Percentiles rank a stretch among this genome's conserved stretches.
Evolutionary conservation across 1,140 invertebrate species (phyloP).

Genomic region (Drosophila hydei): DNA sequence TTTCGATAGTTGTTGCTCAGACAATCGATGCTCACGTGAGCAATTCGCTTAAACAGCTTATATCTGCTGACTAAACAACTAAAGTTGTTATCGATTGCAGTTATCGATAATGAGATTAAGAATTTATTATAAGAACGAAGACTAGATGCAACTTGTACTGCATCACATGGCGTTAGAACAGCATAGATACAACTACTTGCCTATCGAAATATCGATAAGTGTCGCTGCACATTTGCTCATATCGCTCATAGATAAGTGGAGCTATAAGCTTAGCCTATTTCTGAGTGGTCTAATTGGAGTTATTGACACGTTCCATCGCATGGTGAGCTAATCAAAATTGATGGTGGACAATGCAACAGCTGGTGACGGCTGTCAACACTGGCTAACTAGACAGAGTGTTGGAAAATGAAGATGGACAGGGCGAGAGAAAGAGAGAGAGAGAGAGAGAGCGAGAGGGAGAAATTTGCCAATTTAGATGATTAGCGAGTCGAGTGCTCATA

Average conservation of each 20-base stretch:
- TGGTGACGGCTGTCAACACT: conserved; percentile 69
- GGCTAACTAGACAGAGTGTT: conserved; percentile 21
- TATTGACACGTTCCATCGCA: conserved; percentile 41
- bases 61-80: too few relatives aligned
- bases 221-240: neutral
- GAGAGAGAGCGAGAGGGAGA: conserved; percentile 3
- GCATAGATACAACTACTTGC: neutral
- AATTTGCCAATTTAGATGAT: conserved; percentile 65
- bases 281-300: conserved; percentile 58
- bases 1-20: too few relatives aligned
- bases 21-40: too few relatives aligned
- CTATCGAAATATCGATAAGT: conserved; percentile 19
- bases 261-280: neutral
- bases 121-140: too few relatives aligned
- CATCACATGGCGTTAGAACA: too few relatives aligned
- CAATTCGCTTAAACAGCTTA: too few relatives aligned
- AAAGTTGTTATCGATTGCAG: too few relatives aligned
- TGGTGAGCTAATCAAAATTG: conserved; percentile 71
- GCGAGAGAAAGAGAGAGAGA: conserved; percentile 1
- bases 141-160: too few relatives aligned
- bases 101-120: too few relatives aligned
- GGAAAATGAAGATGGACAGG: neutral
- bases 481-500: conserved; percentile 47
- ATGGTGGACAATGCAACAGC: conserved; percentile 28
- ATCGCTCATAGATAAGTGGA: neutral